Evolutionary conservation across 2,888 invertebrate genomes (phyloP).

Genomic region (Timandra comae): DNA sequence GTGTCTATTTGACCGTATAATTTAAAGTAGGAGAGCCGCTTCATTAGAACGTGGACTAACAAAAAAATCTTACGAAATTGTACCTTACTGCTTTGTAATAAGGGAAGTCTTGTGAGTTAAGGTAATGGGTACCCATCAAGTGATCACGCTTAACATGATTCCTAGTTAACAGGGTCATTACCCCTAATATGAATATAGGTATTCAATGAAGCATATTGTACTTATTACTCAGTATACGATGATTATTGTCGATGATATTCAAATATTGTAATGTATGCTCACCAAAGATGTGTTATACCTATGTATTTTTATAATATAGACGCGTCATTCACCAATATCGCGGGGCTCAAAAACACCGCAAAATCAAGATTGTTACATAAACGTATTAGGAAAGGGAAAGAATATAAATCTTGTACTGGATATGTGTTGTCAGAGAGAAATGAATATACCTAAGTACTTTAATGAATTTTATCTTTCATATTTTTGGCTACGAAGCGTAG

Average conservation of each 20-base stretch:
- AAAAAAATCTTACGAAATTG: not conserved
- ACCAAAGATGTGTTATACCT: no score
- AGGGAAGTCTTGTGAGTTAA: not conserved
- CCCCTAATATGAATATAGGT: constrained; percentile 24
- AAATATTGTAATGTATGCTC: constrained; percentile 24
- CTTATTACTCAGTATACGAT: constrained; percentile 28
- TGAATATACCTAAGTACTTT: no score
- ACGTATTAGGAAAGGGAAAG: no score
- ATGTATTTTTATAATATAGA: no score
- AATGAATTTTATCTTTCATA: no score
- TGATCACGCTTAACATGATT: no score
- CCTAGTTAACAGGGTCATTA: constrained; percentile 23
- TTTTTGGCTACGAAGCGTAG: no score
- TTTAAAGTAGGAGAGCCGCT: constrained; percentile 23
- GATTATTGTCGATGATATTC: constrained; percentile 42
- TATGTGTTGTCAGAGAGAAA: no score
- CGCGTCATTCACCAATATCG: no score
- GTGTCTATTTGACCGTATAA: constrained; percentile 16
- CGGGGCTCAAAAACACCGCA: no score
- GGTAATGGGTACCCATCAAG: not conserved
- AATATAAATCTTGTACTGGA: no score
- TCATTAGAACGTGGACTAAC: constrained; percentile 24
- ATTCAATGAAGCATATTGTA: constrained; percentile 25
- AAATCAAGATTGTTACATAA: no score
- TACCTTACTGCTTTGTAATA: constrained; percentile 2